Evolutionary conservation across 2,797 vertebrate species (phyloP).

Genomic region (Acanthis flammea): DNA sequence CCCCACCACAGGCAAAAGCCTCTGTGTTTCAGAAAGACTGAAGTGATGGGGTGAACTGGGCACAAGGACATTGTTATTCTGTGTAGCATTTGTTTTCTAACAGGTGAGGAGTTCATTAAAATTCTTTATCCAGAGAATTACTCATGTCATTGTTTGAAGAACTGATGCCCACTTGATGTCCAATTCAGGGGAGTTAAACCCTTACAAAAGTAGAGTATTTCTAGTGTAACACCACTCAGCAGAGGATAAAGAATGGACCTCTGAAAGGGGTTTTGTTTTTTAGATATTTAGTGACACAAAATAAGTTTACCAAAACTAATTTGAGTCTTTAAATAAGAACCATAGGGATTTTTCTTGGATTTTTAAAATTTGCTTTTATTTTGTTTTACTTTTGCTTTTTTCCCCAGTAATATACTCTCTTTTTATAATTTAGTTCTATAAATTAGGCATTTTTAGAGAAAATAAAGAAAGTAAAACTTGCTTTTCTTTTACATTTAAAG

Average conservation of each 20-base stretch:
- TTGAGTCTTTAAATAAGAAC: neutral
- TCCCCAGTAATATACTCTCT: fast-evolving
- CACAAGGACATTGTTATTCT: neutral
- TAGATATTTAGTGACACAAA: neutral
- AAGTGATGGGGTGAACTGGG: neutral
- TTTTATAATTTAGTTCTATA: neutral
- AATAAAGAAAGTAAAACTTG: neutral
- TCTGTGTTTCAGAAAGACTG: neutral
- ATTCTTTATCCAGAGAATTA: neutral
- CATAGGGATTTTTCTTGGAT: fast-evolving
- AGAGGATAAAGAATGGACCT: neutral
- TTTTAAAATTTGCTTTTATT: neutral
- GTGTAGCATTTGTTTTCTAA: neutral
- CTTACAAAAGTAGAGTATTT: neutral
- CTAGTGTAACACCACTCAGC: neutral
- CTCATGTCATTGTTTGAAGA: neutral
- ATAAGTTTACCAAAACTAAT: neutral
- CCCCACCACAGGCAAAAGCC: fast-evolving
- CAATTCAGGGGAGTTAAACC: neutral
- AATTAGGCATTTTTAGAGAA: neutral
- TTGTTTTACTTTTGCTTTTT: neutral
- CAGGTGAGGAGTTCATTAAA: neutral
- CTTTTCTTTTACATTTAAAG: neutral
- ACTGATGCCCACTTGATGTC: neutral
- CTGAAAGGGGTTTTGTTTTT: neutral